phyloP scores from a whole-genome alignment of 2,113 vertebrate genomes.

The Pionites leucogaster region DNA sequence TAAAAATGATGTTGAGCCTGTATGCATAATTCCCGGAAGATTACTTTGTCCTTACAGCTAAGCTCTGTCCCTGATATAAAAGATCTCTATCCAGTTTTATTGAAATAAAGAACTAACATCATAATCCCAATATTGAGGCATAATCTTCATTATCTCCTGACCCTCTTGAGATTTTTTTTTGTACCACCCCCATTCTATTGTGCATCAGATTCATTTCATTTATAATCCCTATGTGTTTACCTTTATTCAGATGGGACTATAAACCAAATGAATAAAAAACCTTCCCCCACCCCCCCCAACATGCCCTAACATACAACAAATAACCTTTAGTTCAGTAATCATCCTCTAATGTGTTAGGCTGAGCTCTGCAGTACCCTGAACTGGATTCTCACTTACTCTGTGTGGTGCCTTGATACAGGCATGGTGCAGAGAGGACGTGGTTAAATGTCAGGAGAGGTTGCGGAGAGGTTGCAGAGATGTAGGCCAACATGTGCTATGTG shows the following conservation, averaged over 20 bases:
- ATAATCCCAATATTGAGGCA: slow-evolving; percentile 85
- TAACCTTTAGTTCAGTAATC: slow-evolving; percentile 43
- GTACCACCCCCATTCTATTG: slow-evolving; percentile 66
- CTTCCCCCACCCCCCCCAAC: neutral
- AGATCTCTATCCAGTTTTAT: slow-evolving; percentile 87
- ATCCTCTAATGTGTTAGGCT: slow-evolving; percentile 36
- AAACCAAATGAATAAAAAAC: slow-evolving; percentile 52
- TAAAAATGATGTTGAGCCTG: slow-evolving; percentile 82
- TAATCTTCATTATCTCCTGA: slow-evolving; percentile 87
- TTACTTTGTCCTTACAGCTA: slow-evolving; percentile 85
- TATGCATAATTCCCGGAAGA: slow-evolving; percentile 84
- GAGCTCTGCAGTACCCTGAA: neutral
- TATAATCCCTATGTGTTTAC: slow-evolving; percentile 83
- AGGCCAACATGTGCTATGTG: neutral
- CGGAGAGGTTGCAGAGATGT: neutral
- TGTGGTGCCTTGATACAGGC: rapidly evolving
- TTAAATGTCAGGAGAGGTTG: neutral
- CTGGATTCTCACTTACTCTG: neutral
- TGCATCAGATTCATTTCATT: slow-evolving; percentile 79
- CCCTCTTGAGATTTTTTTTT: slow-evolving; percentile 74
- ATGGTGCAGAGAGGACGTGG: rapidly evolving
- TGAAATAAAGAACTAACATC: slow-evolving; percentile 86
- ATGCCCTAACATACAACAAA: slow-evolving; percentile 52
- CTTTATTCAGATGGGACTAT: slow-evolving; percentile 83
- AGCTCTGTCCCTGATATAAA: slow-evolving; percentile 83